These are phyloP conservation scores for Leucopsar rothschildi DNA, from an alignment of 2,113 vertebrate genomes.

Conservation along the genomic window DNA sequence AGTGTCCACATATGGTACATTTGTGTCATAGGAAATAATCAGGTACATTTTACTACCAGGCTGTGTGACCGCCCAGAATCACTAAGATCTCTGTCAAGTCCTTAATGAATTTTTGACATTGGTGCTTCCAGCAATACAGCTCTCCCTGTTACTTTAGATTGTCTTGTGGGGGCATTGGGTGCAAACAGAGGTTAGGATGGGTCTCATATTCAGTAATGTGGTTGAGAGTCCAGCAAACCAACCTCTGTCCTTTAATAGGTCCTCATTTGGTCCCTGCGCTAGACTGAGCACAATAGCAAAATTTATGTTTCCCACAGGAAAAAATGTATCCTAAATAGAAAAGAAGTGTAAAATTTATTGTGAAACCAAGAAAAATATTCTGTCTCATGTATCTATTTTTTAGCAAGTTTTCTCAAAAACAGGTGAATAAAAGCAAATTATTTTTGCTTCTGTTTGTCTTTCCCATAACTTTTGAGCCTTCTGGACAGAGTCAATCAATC, in stretches of 20 bases:
- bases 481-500: neutral
- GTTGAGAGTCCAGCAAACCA: neutral
- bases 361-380: neutral
- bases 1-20: neutral
- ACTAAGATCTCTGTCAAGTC: neutral
- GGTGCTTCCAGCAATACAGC: neutral
- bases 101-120: neutral
- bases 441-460: neutral
- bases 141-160: neutral
- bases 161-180: neutral
- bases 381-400: neutral
- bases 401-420: neutral
- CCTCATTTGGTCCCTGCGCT: neutral
- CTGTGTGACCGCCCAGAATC: neutral
- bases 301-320: neutral
- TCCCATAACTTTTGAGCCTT: neutral
- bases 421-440: neutral
- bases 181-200: neutral
- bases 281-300: neutral
- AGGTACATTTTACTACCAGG: neutral
- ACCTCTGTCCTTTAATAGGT: neutral
- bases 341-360: neutral
- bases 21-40: neutral
- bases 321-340: neutral
- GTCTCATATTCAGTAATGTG: neutral